Conservation (phyloP, 1,140 invertebrate genomes). For the Coelopa frigida region DNA sequence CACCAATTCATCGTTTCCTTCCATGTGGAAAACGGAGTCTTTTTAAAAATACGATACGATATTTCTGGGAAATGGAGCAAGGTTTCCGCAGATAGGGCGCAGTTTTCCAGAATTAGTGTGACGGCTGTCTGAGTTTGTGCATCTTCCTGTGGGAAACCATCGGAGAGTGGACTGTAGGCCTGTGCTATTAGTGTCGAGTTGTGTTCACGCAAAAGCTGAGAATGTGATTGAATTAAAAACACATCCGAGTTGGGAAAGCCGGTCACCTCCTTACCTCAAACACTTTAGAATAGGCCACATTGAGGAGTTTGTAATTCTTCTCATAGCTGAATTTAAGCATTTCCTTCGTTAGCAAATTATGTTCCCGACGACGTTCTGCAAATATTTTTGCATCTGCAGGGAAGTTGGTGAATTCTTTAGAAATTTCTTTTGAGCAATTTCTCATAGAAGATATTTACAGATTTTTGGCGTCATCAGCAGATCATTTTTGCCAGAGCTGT, state of each 20-base stretch:
- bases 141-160: slow-evolving; percentile 7
- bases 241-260: neutral
- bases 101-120: slow-evolving; percentile 12
- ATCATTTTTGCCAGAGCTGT: too few species aligned
- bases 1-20: slow-evolving; percentile 9
- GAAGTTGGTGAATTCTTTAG: too few species aligned
- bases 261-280: slow-evolving; percentile 4
- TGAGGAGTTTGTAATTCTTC: slow-evolving; percentile 12
- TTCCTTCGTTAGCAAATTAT: slow-evolving; percentile 3
- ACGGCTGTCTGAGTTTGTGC: slow-evolving; percentile 6
- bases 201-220: too few species aligned
- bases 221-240: too few species aligned
- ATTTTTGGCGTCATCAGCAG: too few species aligned
- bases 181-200: too few species aligned
- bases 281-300: slow-evolving; percentile 8
- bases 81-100: slow-evolving; percentile 10
- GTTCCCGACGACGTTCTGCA: slow-evolving; percentile 6
- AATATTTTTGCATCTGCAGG: slow-evolving; percentile 8
- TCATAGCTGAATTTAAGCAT: slow-evolving; percentile 10
- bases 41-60: slow-evolving; percentile 9
- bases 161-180: neutral
- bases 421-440: too few species aligned
- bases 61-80: slow-evolving; percentile 15
- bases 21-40: slow-evolving; percentile 3
- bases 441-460: too few species aligned